Conservation (phyloP, 2,888 invertebrate species). For the Yponomeuta evonymella region DNA sequence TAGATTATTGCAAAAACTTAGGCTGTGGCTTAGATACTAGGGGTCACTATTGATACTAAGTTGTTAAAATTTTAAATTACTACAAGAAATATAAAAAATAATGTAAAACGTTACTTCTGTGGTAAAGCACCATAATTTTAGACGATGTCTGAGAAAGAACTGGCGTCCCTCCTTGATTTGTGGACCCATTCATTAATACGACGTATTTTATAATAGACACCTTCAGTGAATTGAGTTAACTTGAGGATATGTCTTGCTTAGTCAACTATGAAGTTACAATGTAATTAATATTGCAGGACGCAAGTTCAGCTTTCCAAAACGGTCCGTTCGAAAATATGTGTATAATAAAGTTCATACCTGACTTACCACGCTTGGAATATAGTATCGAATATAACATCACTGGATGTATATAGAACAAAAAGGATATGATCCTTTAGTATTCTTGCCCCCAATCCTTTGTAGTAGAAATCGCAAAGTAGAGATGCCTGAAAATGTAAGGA, state of each 20-base stretch:
- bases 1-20: background rate
- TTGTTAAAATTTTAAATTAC: background rate
- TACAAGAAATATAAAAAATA: background rate
- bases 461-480: background rate
- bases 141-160: too few species aligned
- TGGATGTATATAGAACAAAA: constrained; percentile 6
- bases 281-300: too few species aligned
- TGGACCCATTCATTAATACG: too few species aligned
- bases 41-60: background rate
- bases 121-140: too few species aligned
- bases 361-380: background rate
- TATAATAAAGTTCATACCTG: too few species aligned
- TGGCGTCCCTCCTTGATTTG: too few species aligned
- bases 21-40: background rate
- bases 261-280: too few species aligned
- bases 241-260: too few species aligned
- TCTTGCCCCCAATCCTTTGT: background rate
- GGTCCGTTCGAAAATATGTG: too few species aligned
- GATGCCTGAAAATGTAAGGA: background rate
- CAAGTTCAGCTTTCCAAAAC: too few species aligned
- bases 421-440: constrained; percentile 4
- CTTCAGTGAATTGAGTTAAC: too few species aligned
- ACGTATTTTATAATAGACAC: too few species aligned
- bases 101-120: background rate
- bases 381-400: background rate